phyloP scores from a whole-genome alignment of 2,113 vertebrate genomes.

The Ciconia maguari region DNA sequence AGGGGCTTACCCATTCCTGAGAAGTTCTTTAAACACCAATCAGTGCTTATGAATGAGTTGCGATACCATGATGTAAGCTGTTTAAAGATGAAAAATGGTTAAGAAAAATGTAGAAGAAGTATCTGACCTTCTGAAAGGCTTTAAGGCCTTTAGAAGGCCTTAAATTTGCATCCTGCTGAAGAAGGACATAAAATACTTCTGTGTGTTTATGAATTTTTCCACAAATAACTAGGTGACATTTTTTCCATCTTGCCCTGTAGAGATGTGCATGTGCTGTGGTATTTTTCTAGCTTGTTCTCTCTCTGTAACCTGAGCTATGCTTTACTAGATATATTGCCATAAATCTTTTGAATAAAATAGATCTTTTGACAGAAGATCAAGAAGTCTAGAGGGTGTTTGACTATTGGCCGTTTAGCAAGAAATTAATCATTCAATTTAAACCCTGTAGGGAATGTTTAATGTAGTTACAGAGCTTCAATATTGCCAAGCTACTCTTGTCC shows the following conservation, averaged over 20 bases:
- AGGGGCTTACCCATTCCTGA: not conserved
- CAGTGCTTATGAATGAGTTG: not conserved
- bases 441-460: not conserved
- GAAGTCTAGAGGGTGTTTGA: not conserved
- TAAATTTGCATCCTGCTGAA: not conserved
- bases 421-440: conserved; percentile 30
- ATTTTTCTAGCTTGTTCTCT: not conserved
- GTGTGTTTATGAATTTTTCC: not conserved
- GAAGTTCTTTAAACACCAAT: not conserved
- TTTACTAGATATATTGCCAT: not conserved
- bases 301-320: not conserved
- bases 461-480: not conserved
- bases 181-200: not conserved
- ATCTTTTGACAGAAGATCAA: conserved; percentile 39
- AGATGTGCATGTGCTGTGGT: not conserved
- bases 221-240: not conserved
- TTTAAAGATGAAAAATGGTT: not conserved
- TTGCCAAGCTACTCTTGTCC: not conserved
- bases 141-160: not conserved
- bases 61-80: not conserved
- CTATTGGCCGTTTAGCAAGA: conserved; percentile 5
- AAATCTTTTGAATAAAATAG: conserved; percentile 20
- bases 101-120: not conserved
- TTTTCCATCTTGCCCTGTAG: not conserved
- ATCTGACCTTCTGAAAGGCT: not conserved